Evolutionary conservation across 2,797 vertebrate genomes (phyloP).

Genomic region (Rhinoraja longicauda): DNA sequence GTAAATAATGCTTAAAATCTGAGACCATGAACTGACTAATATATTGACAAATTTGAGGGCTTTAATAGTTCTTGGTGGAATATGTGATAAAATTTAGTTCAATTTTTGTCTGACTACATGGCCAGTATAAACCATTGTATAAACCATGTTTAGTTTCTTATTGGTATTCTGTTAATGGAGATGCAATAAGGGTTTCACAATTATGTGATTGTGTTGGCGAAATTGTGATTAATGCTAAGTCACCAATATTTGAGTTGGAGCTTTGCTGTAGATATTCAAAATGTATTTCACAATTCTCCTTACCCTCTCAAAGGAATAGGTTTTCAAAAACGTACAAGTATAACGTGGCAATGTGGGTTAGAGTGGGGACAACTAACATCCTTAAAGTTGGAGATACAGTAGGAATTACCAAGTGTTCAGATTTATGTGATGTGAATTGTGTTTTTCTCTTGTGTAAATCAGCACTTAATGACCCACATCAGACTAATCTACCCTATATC

Average conservation of each 20-base stretch:
- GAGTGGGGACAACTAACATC: background rate
- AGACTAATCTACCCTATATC: slow-evolving; percentile 19
- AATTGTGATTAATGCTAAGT: background rate
- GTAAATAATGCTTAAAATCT: background rate
- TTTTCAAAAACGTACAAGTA: background rate
- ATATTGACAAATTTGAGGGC: background rate
- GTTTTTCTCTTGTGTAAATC: slow-evolving; percentile 23
- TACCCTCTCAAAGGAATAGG: background rate
- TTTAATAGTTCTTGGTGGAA: background rate
- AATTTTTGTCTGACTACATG: background rate
- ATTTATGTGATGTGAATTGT: background rate
- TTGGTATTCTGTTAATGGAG: background rate
- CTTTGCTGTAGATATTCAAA: background rate
- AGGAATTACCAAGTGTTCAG: background rate
- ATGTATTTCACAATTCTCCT: background rate
- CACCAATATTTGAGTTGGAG: background rate
- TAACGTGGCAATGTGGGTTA: background rate
- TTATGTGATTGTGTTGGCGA: background rate
- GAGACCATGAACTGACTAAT: background rate
- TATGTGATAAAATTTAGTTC: background rate
- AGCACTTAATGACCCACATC: slow-evolving; percentile 23
- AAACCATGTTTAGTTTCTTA: background rate
- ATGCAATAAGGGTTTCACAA: background rate
- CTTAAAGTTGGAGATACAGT: background rate
- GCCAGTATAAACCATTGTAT: background rate